These are phyloP conservation scores for Ambastaia sidthimunki DNA, from an alignment of 2,797 vertebrate species.

Conservation along the genomic window DNA sequence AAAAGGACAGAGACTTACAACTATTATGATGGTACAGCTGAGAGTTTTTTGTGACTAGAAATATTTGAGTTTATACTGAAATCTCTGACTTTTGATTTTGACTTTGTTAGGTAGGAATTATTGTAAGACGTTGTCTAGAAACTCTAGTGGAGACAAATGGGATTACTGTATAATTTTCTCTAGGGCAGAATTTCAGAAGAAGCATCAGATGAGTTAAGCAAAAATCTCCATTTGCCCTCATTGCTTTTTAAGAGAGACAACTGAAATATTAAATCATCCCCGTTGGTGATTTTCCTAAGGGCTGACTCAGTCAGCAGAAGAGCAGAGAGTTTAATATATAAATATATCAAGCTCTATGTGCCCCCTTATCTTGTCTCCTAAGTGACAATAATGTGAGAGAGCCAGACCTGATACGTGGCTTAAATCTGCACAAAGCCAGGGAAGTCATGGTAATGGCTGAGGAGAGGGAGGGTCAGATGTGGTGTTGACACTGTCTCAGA, in stretches of 20 bases:
- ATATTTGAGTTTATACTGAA: no score
- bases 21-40: no score
- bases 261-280: background rate
- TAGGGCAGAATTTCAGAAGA: background rate
- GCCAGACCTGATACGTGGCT: slow-evolving; percentile 42
- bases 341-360: slow-evolving; percentile 10
- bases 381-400: slow-evolving; percentile 52
- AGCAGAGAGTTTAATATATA: slow-evolving; percentile 7
- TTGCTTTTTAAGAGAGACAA: background rate
- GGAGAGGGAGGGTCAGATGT: slow-evolving; percentile 29
- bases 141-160: background rate
- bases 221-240: background rate
- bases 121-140: no score
- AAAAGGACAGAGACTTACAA: no score
- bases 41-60: no score
- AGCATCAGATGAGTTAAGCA: background rate
- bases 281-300: background rate
- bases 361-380: slow-evolving; percentile 16
- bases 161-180: background rate
- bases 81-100: no score
- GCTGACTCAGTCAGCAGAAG: slow-evolving; percentile 20
- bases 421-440: slow-evolving; percentile 51
- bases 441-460: slow-evolving; percentile 53
- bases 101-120: no score
- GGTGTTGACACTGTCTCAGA: slow-evolving; percentile 33